Evolutionary conservation across 2,888 invertebrate genomes (phyloP), one percentile per base, ranked within the genome.

Genomic region (Clepsis dumicolana): DNA sequence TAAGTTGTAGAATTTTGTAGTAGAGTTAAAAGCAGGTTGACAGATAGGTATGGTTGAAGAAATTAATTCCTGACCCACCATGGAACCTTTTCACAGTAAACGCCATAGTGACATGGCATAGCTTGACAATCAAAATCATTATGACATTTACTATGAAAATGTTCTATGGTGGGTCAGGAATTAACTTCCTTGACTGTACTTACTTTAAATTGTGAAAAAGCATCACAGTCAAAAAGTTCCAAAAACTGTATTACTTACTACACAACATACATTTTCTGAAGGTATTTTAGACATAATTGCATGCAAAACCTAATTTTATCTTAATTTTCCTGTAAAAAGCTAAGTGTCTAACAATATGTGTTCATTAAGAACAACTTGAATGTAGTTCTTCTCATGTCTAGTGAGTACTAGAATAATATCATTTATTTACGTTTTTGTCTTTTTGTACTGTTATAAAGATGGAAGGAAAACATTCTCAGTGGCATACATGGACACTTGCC

Each of bases 401-500:
- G n/a, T n/a, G n/a, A n/a, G n/a, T n/a, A 38, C 4, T n/a, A 38
- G 38, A 14, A n/a, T 4, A 38, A 38, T 3, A 1, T 38, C 4
- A n/a, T n/a, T 38, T 38, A n/a, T n/a, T n/a, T 4, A 38, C n/a
- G n/a, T n/a, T n/a, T n/a, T n/a, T n/a, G n/a, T n/a, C 3, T n/a
- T 38, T 4, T 4, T n/a, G 12, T 38, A n/a, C n/a, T 35, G 14
- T 14, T 3, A 38, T 29, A 21, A 48, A 10, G 21, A 21, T 48
- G 48, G 48, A 48, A 48, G 21, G 8, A 18, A 44, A 44, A 44
- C 7, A 44, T 18, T 0, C 18, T 44, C 44, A 44, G 18, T 44
- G 44, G 44, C 44, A 44, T 44, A 38, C 12, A 65, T 60, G 65
- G 65, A 65, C 16, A 50, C 18, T 16, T 65, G 60, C 65, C 65